Evolutionary conservation across 37 sponge, comb jelly and placozoan genomes (phyloP).

Genomic region (Amphimedon queenslandica): DNA sequence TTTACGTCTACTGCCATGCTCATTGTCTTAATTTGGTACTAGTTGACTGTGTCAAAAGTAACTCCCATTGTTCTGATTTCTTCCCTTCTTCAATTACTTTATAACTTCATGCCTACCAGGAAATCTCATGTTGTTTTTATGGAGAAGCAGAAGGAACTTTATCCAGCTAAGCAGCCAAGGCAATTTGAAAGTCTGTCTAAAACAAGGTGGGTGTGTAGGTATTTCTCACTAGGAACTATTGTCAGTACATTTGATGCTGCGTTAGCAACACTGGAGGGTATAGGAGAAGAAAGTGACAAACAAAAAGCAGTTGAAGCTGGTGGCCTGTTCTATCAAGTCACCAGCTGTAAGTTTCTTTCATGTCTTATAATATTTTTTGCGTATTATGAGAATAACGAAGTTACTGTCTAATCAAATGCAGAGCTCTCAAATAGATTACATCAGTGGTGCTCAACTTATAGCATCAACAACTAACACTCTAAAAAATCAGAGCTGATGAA

Average conservation of each 20-base stretch:
- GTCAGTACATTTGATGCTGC: slow-evolving; percentile 44
- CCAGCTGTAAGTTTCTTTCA: slow-evolving; percentile 38
- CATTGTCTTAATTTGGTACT: too few species aligned
- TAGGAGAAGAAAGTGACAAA: slow-evolving; percentile 51
- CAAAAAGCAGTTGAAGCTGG: slow-evolving; percentile 51
- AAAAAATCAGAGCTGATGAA: slow-evolving; percentile 15
- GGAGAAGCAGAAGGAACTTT: too few species aligned
- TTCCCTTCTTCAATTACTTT: too few species aligned
- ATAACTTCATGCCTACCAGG: too few species aligned
- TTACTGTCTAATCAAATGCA: slow-evolving; percentile 46
- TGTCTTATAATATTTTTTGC: slow-evolving; percentile 33
- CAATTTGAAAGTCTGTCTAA: too few species aligned
- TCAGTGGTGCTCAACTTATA: slow-evolving; percentile 41
- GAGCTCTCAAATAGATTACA: slow-evolving; percentile 18
- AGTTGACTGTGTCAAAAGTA: too few species aligned
- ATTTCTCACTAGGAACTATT: too few species aligned
- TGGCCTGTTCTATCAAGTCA: slow-evolving; percentile 46
- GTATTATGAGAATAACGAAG: slow-evolving; percentile 46
- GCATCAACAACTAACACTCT: slow-evolving; percentile 18
- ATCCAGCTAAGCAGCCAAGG: too few species aligned
- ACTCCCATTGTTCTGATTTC: too few species aligned
- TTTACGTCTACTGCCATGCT: too few species aligned
- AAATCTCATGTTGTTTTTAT: too few species aligned
- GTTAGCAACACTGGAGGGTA: slow-evolving; percentile 51
- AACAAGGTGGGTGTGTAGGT: too few species aligned